These are phyloP conservation scores for Stegastes partitus DNA, from an alignment of 2,113 vertebrate genomes.

Conservation along the genomic window DNA sequence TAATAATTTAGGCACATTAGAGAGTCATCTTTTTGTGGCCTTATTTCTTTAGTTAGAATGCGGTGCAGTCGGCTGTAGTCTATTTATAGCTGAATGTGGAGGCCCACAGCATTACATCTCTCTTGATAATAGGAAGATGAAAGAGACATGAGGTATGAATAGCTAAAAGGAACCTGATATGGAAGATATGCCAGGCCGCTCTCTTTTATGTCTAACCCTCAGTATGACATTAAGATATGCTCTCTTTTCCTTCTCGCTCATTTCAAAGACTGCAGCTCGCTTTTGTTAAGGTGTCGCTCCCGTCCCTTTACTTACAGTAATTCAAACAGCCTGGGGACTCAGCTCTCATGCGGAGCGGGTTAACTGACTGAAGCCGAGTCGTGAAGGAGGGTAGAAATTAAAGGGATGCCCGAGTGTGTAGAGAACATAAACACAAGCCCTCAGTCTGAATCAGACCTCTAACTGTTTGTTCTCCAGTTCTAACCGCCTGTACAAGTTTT, in stretches of 20 bases:
- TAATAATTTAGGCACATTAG: background rate
- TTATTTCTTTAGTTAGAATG: conserved; percentile 6
- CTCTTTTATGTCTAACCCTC: background rate
- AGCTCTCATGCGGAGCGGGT: conserved; percentile 17
- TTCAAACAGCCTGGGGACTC: conserved; percentile 18
- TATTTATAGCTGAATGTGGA: conserved; percentile 19
- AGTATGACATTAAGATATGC: conserved; percentile 12
- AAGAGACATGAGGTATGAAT: conserved; percentile 35
- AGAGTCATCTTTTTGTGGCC: background rate
- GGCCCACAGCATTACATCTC: background rate
- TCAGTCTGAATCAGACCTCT: conserved; percentile 42
- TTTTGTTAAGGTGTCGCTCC: conserved; percentile 17
- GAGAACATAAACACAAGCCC: conserved; percentile 61
- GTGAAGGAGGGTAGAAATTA: conserved; percentile 3
- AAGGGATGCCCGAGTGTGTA: conserved; percentile 24
- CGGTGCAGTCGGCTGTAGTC: background rate
- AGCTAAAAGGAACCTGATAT: conserved; percentile 35
- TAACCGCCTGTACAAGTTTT: conserved; percentile 14
- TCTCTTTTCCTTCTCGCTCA: conserved; percentile 12
- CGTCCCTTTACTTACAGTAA: conserved; percentile 16
- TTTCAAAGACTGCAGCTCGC: conserved; percentile 28
- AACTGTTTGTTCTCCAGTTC: conserved; percentile 26
- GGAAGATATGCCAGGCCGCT: conserved; percentile 16
- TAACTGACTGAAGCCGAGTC: background rate
- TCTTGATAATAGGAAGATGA: conserved; percentile 29